Conservation (phyloP, 2,888 invertebrate species). For the Eristalis arbustorum region DNA sequence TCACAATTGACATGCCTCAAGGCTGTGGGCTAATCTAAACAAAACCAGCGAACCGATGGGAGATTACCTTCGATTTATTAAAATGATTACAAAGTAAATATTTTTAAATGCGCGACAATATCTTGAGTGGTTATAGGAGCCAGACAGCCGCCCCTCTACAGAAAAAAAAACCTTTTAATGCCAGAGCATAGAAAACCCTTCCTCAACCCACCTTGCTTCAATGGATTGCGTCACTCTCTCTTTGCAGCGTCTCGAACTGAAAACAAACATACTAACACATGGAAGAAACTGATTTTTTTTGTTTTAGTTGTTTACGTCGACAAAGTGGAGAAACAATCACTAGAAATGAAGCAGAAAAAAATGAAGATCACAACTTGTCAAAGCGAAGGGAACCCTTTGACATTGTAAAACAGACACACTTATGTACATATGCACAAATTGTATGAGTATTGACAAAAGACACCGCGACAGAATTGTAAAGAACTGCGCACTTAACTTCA, state of each 20-base stretch:
- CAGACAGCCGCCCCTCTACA: not conserved
- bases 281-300: not conserved
- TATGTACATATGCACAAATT: not conserved
- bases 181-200: not conserved
- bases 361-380: not conserved
- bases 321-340: not conserved
- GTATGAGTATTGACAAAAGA: conserved; percentile 28
- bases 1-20: not conserved
- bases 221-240: not conserved
- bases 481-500: conserved; percentile 58
- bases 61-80: not conserved
- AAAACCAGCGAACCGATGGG: not conserved
- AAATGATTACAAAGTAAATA: not conserved
- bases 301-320: not conserved
- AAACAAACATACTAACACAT: not conserved
- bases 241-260: not conserved
- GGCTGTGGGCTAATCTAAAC: not conserved
- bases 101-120: not conserved
- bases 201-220: not conserved
- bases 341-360: not conserved
- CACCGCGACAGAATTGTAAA: conserved; percentile 28
- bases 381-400: not conserved
- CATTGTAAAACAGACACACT: not conserved
- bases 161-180: not conserved
- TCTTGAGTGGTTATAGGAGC: not conserved